These are phyloP conservation scores for Podarcis cretensis DNA, from an alignment of 2,113 vertebrate genomes.

Conservation along the genomic window DNA sequence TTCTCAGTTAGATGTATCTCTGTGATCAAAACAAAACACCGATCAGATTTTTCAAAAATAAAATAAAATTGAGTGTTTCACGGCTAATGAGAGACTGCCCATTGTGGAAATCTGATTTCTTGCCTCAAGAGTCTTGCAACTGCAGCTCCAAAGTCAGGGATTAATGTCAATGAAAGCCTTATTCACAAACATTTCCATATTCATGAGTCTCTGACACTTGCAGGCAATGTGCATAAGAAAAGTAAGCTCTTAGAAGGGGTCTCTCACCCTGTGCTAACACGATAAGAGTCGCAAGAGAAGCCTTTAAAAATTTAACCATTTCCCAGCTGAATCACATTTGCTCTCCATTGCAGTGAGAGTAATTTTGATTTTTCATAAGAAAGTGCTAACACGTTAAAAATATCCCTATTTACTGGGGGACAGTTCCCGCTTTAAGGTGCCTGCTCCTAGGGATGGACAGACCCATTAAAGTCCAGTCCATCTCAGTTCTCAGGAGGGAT, in stretches of 20 bases:
- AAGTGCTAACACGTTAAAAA: background rate
- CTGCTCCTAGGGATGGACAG: background rate
- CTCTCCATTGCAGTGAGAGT: slow-evolving; percentile 16
- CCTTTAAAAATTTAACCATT: slow-evolving; percentile 37
- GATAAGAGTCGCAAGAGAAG: slow-evolving; percentile 58
- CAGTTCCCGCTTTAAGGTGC: background rate
- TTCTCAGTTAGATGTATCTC: accelerated
- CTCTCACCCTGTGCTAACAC: slow-evolving; percentile 45
- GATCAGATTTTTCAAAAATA: background rate
- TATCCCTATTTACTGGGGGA: too few species aligned
- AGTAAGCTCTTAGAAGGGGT: slow-evolving; percentile 39
- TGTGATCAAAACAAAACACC: background rate
- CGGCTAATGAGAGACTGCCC: background rate
- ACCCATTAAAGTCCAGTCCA: too few species aligned
- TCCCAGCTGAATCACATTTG: slow-evolving; percentile 49
- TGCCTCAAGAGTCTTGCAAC: background rate
- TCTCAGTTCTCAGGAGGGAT: too few species aligned
- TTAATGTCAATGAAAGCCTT: slow-evolving; percentile 43
- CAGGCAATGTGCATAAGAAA: slow-evolving; percentile 29
- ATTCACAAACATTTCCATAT: slow-evolving; percentile 62
- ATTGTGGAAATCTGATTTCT: slow-evolving; percentile 21
- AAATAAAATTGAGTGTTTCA: background rate
- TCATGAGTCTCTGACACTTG: slow-evolving; percentile 45
- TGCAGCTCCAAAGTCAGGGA: slow-evolving; percentile 30
- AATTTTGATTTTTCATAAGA: background rate